Conservation (phyloP, 2,113 vertebrate genomes). For the Oreotrochilus melanogaster region DNA sequence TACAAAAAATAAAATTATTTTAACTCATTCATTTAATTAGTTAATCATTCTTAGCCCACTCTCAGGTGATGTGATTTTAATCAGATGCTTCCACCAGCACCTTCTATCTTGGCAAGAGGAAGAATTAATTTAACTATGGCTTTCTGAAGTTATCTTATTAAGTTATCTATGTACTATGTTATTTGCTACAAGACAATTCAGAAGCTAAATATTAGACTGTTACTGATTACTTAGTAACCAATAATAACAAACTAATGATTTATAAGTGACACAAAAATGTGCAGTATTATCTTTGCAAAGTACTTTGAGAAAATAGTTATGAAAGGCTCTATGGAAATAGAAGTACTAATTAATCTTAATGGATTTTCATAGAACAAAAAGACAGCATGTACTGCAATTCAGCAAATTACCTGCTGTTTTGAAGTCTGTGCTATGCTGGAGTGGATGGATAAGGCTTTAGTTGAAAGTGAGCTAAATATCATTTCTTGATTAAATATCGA, state of each 20-base stretch:
- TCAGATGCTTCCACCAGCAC: background rate
- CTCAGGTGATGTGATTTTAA: background rate
- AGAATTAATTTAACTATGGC: background rate
- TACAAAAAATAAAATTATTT: background rate
- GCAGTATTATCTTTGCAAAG: background rate
- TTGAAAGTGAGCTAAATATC: slow-evolving; percentile 8
- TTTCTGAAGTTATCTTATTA: background rate
- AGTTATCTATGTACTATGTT: background rate
- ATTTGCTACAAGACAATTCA: background rate
- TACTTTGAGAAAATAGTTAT: background rate
- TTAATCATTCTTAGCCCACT: background rate
- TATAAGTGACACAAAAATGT: slow-evolving; percentile 16
- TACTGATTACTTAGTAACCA: background rate
- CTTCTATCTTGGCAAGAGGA: background rate
- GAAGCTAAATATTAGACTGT: background rate
- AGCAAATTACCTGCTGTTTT: slow-evolving; percentile 61
- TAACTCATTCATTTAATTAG: background rate
- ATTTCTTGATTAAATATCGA: slow-evolving; percentile 6
- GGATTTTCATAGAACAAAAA: slow-evolving; percentile 37
- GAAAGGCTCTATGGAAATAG: slow-evolving; percentile 43
- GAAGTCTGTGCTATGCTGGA: slow-evolving; percentile 20
- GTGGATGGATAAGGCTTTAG: background rate
- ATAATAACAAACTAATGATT: slow-evolving; percentile 15
- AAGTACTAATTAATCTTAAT: slow-evolving; percentile 65
- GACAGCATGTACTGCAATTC: slow-evolving; percentile 38